Evolutionary conservation across 2,113 vertebrate genomes (phyloP), one percentile per base, ranked within the genome.

Genomic region (Nymphicus hollandicus): DNA sequence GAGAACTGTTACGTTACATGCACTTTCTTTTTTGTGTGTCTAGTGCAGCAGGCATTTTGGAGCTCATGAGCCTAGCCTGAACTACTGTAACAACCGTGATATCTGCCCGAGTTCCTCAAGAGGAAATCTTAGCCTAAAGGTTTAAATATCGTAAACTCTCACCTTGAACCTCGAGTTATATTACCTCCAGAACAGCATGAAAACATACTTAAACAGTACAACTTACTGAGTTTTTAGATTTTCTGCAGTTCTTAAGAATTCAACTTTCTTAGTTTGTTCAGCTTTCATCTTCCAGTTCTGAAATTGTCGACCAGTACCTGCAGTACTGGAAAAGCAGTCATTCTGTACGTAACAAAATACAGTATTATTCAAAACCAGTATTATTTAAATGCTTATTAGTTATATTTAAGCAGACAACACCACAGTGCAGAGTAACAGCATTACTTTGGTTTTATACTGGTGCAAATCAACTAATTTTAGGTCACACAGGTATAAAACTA

Each of bases 161-260:
- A 35, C 17, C 33, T 56, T 47, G 47, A 79, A 64, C 15, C 17
- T 35, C 13, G 1, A 64, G 18, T 52, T 83, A 55, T 8, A 15
- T 17, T 58, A 87, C 20, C 33, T 65, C 19, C 64, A 81, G 17
- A 78, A 71, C 1, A 44, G 12, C 35, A 81, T 11, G 5, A 73
- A 88, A 86, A 81, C 10, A 41, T 6, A 76, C 5, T 86, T 55
- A 71, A 81, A 74, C 25, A 18, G 31, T 84, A 92, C 43, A 89
- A 98, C 98, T 98, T 97, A 99, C 99, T 98, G 98, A 68, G 97
- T 98, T 95, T 97, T 98, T 47, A 98, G 96, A 39, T 95, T 98
- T 95, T 99, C 98, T 55, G 98, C 97, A 80, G 98, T 98, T 89
- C 97, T 96, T 65, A 99, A 25, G 72, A 99, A 99, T 79, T 98